phyloP scores from a whole-genome alignment of 2,113 vertebrate species.

The Taxidea taxus region DNA sequence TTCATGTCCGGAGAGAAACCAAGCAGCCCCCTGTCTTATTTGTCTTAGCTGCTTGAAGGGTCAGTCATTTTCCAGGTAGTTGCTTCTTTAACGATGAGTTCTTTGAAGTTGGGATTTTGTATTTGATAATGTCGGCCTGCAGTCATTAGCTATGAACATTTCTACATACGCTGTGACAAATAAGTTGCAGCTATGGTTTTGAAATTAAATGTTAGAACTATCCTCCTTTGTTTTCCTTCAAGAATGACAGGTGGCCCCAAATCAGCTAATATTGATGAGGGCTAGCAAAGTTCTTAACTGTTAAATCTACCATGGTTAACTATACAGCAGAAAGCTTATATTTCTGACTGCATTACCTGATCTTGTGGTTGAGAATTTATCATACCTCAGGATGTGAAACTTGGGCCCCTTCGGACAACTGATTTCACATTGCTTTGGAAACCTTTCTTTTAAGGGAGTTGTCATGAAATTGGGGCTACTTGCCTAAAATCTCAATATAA shows the following conservation, averaged over 20 bases:
- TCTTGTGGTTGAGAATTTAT: neutral
- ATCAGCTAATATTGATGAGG: neutral
- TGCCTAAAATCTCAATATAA: conserved; percentile 23
- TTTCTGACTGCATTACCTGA: neutral
- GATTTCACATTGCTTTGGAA: neutral
- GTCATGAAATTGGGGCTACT: neutral
- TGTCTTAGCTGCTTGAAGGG: neutral
- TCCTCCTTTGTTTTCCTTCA: conserved; percentile 17
- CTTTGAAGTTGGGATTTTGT: conserved; percentile 11
- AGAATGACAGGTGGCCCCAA: neutral
- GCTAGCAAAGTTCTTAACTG: neutral
- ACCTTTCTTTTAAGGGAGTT: neutral
- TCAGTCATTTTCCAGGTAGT: neutral
- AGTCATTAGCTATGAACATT: neutral
- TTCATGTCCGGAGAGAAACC: neutral
- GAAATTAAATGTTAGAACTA: neutral
- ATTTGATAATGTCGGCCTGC: neutral
- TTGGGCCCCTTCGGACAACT: neutral
- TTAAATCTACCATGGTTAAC: neutral
- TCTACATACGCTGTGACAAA: neutral
- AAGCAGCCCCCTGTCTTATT: neutral
- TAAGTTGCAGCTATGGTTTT: neutral
- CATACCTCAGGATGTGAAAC: neutral
- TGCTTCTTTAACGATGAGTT: conserved; percentile 24
- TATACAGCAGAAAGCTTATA: neutral